Base-by-base conservation (phyloP, 1,140 invertebrate genomes). In the Procambarus clarkii region DNA sequence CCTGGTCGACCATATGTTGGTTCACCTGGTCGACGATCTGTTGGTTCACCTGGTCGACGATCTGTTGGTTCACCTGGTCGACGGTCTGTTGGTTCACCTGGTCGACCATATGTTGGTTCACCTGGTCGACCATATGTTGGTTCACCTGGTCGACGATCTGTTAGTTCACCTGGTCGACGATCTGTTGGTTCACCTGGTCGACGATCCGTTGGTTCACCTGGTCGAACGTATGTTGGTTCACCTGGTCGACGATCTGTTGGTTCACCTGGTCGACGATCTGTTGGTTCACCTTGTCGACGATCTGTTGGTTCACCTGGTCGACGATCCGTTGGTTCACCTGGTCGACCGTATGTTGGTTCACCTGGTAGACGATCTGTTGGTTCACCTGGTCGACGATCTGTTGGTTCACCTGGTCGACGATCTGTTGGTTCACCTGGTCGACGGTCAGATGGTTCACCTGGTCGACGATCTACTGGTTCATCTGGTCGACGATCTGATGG, bases 311-410 rank as follows among this genome's bases (percentile, higher is more conserved):
- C 82, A 69, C 82, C 82, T 84, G 60, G 82, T 24, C 64, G n/a
- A 69, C 64, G 54, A 46, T 84, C 82, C 44, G 48, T 45, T 86
- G 83, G 83, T 76, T 86, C 83, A 24, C 83, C 71, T 86, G 83
- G 83, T n/a, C 69, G 60, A 74, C 69, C n/a, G n/a, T 86, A 69
- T 46, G 50, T 44, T 85, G 82, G 82, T 71, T 85, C 60, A 44
- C 83, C 83, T 86, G 83, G 77, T 24, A 60, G 24, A 44, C 21
- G 11, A 48, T 87, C 9, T 60, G 46, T 11, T 77, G 85, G 86
- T 78, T 87, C 76, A 50, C 78, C 86, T 69, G 77, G 77, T 24
- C 78, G 24, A 58, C 45, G n/a, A 45, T 87, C n/a, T 60, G 69
- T 9, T 77, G 85, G 48, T 60, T 87, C 85, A 44, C 64, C 60